phyloP scores from a whole-genome alignment of 2,888 invertebrate species.

The Villa cingulata region DNA sequence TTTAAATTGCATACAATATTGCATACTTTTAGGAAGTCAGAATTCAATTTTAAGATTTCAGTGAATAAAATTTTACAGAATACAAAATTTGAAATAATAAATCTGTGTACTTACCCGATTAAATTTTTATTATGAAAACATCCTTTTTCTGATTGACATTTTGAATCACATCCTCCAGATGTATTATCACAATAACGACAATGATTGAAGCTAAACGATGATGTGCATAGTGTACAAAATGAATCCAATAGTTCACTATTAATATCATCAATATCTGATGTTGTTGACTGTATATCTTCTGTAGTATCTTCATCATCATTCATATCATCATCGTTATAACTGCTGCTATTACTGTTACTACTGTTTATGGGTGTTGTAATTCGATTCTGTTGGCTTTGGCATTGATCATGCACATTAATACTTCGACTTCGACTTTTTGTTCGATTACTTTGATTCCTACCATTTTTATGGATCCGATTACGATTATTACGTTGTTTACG shows the following conservation, averaged over 20 bases:
- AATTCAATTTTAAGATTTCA: no score
- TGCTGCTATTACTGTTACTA: no score
- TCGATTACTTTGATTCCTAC: constrained; percentile 3
- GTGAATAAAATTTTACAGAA: no score
- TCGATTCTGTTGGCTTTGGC: no score
- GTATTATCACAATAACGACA: constrained; percentile 33
- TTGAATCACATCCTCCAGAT: constrained; percentile 30
- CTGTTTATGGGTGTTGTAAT: background rate
- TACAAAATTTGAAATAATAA: no score
- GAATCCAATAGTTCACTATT: constrained; percentile 24
- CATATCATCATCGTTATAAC: no score
- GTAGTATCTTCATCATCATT: background rate
- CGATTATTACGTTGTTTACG: no score
- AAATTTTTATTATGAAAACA: background rate
- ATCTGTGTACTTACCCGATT: constrained; percentile 12
- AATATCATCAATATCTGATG: constrained; percentile 6
- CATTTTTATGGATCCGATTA: no score
- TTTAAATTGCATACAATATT: no score
- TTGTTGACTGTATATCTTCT: constrained; percentile 3
- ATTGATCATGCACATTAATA: no score
- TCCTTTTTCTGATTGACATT: constrained; percentile 26
- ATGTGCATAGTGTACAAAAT: constrained; percentile 35
- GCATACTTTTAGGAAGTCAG: no score
- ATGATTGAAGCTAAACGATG: constrained; percentile 35
- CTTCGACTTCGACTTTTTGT: no score